These are phyloP conservation scores for Cyprinodon brontotheroides DNA, from an alignment of 2,113 vertebrate genomes.

Conservation along the genomic window DNA sequence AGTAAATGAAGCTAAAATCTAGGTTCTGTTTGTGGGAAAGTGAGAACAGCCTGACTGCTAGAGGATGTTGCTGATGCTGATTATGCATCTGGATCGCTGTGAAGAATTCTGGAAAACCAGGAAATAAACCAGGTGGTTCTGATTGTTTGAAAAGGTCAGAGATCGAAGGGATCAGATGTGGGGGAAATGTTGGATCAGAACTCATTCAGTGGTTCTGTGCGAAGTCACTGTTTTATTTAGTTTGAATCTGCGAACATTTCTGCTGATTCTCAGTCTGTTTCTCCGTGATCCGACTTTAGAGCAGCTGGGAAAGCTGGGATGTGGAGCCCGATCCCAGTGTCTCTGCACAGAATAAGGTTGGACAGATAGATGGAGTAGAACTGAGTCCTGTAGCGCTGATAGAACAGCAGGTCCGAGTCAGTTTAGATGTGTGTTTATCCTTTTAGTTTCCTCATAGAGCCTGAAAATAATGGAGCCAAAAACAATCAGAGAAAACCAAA, in stretches of 20 bases:
- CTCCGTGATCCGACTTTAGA: slow-evolving; percentile 43
- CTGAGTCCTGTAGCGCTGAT: slow-evolving; percentile 11
- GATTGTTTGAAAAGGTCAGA: too few species aligned
- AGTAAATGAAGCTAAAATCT: too few species aligned
- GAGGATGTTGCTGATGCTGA: not conserved
- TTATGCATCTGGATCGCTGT: not conserved
- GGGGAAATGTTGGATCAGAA: not conserved
- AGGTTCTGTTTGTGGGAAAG: too few species aligned
- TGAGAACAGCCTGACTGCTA: too few species aligned
- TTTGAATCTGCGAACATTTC: not conserved
- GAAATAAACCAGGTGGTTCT: too few species aligned
- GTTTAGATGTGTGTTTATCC: not conserved
- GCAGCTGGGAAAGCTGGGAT: slow-evolving; percentile 57
- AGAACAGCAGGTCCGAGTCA: not conserved
- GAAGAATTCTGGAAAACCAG: not conserved
- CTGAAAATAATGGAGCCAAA: not conserved
- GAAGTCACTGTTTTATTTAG: too few species aligned
- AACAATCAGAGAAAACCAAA: not conserved
- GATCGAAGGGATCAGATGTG: not conserved
- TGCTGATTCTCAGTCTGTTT: not conserved
- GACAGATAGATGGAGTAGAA: not conserved
- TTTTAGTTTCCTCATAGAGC: not conserved
- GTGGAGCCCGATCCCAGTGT: slow-evolving; percentile 20
- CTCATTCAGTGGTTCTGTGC: too few species aligned
- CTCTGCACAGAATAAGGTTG: slow-evolving; percentile 57